Evolutionary conservation across 2,113 vertebrate genomes (phyloP), one percentile per base, ranked within the genome.

Genomic region (Azemiops feae): DNA sequence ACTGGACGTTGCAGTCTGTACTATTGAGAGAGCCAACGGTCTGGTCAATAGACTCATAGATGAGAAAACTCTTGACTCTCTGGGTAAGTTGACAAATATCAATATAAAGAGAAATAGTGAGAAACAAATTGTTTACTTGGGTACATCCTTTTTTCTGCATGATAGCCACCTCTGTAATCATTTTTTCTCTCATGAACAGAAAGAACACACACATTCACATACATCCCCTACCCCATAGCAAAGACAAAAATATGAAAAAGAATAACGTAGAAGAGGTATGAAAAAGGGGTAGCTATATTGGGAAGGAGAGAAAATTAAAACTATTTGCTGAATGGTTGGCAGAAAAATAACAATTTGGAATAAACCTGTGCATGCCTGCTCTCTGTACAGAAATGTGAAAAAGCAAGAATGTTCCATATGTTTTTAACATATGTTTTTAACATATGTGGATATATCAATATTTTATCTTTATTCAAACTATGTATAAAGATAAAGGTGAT

Each of bases 1-100:
- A 0, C 93, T 99, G 96, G 99, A 99, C 94, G 97, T 99, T 94
- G 99, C 99, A 93, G 98, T 99, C 94, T 99, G 99, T 96, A 99
- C 99, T 94, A 99, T 99, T 89, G 99, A 99, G 97, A 99, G 99
- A 97, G 99, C 99, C 93, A 99, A 99, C 23, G 98, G 99, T 88
- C 97, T 99, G 14, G 96, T 99, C 93, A 99, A 99, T 93, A 98
- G 98, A 94, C 98, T 99, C 22, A 99, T 99, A 96, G 99, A 99
- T 93, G 99, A 99, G 94, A 97, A 98, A 89, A 97, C 95, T 93
- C 98, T 99, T 97, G 98, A 98, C 94, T 96, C 98, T 43, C 96
- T 99, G 91, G 99, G 99, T 99, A 98, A 98, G 94, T 81, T 54
- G 52, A 52, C 14, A 8, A 27, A 91, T 18, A 53, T 86, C 27